Evolutionary conservation across 2,797 vertebrate genomes (phyloP).

Genomic region (Yasuhikotakia modesta): DNA sequence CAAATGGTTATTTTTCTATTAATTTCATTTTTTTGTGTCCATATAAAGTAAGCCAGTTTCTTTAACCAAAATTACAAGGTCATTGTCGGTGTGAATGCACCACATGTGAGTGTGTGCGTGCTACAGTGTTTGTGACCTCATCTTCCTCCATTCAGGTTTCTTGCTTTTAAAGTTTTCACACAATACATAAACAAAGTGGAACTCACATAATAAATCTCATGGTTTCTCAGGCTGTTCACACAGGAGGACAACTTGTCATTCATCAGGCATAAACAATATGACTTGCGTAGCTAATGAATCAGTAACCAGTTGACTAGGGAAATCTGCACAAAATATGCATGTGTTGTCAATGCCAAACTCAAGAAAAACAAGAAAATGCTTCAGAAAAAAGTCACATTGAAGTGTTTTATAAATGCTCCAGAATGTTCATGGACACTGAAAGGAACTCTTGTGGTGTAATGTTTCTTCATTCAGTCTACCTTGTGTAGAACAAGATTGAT

Average conservation of each 20-base stretch:
- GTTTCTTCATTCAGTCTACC: not conserved
- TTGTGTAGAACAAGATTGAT: constrained; percentile 34
- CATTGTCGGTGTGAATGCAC: not conserved
- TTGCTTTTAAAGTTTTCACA: not conserved
- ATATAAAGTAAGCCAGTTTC: not conserved
- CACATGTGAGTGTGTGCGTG: not conserved
- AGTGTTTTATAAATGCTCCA: not conserved
- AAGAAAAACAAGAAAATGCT: constrained; percentile 2
- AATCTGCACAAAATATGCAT: not conserved
- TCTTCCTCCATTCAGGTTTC: not conserved
- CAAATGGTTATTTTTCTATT: not conserved
- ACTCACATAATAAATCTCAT: not conserved
- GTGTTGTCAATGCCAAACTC: not conserved
- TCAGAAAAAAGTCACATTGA: not conserved
- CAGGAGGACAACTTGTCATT: not conserved
- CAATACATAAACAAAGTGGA: not conserved
- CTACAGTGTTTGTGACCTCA: not conserved
- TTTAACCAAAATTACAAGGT: not conserved
- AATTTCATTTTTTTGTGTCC: not conserved
- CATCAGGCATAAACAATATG: constrained; percentile 1
- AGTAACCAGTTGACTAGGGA: constrained; percentile 6
- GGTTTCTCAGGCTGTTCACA: not conserved
- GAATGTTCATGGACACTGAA: not conserved
- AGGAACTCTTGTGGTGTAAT: not conserved
- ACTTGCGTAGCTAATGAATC: not conserved